Base-by-base conservation (phyloP, 2,797 vertebrate species). In the Decapterus maruadsi region DNA sequence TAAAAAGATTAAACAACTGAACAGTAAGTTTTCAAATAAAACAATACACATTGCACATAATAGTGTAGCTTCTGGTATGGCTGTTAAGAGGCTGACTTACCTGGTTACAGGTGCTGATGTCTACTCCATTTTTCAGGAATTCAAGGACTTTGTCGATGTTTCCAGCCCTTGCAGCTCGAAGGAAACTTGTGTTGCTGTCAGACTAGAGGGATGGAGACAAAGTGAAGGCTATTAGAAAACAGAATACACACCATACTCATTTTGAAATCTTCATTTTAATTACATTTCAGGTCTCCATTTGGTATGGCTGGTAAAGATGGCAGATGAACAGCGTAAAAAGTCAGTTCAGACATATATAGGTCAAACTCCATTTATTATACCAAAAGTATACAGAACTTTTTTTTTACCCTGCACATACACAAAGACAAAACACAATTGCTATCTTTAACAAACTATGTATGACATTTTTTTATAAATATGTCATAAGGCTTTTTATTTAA, bases 151-250 rank as follows among this genome's bases (percentile, higher is more conserved):
- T 99, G 91, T 99, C 97, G 36, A 98, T 93, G 87, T 99, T 99
- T 38, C 98, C 98, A 0, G 98, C 97, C 89, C 98, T 93, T 73
- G 98, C 98, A 83, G 98, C 98, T 64, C 98, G 95, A 36, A 99
- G 97, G 62, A 99, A 99, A 88, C 98, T 99, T 76, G 98, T 98
- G 94, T 97, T 99, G 93, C 98, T 99, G 95, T 99, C 98, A 70
- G 98, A 99, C 98, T 99, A 59, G 29, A 86, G 51, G 69, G 42
- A 75, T 0, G 14, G 38, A 87, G 31, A 88, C 31, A 87, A 22
- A 78, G 54, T 67, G 16, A 12, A 76, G 45, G 8, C 4, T 4
- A 34, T 86, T 59, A 82, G 54, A 16, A 59, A 57, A 59, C 63
- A 2, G 12, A 64, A 66, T 6, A 26, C 13, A 63, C 51, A 11